Percentiles rank a stretch among this genome's conserved stretches.
phyloP scores from a whole-genome alignment of 2,113 vertebrate genomes.

The Ginglymostoma cirratum region DNA sequence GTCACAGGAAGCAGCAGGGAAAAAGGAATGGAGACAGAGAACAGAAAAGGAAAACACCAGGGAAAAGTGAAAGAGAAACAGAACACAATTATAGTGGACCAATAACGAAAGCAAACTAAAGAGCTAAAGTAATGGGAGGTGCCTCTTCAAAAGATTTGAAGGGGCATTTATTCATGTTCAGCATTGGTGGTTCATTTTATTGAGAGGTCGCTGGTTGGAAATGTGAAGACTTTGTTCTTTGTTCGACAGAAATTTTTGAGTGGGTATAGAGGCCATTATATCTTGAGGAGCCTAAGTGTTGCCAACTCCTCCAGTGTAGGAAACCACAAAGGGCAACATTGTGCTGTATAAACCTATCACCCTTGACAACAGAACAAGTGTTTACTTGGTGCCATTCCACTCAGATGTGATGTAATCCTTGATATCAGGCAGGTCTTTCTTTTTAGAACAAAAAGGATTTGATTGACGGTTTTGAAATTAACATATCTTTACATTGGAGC shows the following conservation, averaged over 20 bases:
- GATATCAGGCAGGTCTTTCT: neutral
- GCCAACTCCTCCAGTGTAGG: neutral
- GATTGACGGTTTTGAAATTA: neutral
- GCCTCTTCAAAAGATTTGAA: neutral
- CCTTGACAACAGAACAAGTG: neutral
- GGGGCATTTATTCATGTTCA: neutral
- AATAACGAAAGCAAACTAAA: neutral
- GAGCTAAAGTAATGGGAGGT: neutral
- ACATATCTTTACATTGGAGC: too few species aligned
- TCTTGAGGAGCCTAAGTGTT: neutral
- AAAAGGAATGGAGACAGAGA: neutral
- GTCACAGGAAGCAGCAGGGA: neutral
- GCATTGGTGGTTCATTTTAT: neutral
- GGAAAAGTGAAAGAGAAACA: neutral
- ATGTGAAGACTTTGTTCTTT: neutral
- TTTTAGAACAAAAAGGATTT: neutral
- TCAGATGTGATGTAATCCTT: neutral
- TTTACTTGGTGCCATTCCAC: neutral
- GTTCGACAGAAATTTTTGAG: neutral
- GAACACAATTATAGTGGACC: neutral
- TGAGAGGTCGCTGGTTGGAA: neutral
- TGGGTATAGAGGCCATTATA: neutral
- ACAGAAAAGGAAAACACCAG: neutral
- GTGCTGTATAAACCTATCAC: neutral
- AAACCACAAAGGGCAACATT: neutral